Conservation (phyloP, 1,140 invertebrate species). For the Calycopis cecrops region DNA sequence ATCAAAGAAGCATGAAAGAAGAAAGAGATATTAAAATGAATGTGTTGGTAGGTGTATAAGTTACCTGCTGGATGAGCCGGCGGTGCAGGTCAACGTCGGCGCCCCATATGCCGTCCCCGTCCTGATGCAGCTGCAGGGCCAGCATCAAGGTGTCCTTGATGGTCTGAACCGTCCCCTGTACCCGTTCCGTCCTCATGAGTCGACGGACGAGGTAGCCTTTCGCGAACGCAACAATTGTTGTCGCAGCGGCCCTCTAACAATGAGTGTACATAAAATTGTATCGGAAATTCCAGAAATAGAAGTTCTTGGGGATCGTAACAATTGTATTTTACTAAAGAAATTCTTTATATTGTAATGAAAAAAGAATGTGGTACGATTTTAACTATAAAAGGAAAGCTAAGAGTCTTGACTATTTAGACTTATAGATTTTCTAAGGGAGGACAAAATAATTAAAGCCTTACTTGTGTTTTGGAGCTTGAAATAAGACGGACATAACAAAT, state of each 20-base stretch:
- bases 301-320: too few relatives aligned
- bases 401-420: too few relatives aligned
- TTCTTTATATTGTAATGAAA: too few relatives aligned
- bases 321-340: too few relatives aligned
- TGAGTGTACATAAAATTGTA: conserved; percentile 47
- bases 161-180: conserved; percentile 86
- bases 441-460: too few relatives aligned
- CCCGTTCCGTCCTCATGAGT: conserved; percentile 85
- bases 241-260: conserved; percentile 77
- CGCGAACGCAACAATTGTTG: conserved; percentile 82
- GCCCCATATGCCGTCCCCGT: conserved; percentile 76
- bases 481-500: too few relatives aligned
- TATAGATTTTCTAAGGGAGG: too few relatives aligned
- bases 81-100: conserved; percentile 79
- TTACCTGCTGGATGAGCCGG: conserved; percentile 78
- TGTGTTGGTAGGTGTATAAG: background rate
- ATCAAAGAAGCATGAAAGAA: background rate
- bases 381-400: too few relatives aligned
- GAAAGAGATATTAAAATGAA: background rate
- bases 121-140: conserved; percentile 84
- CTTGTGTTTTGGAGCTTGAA: too few relatives aligned
- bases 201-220: conserved; percentile 88
- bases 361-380: too few relatives aligned
- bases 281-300: background rate
- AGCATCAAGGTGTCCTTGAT: conserved; percentile 86